Conservation (phyloP, 1,140 invertebrate species). For the Psix sp. region DNA sequence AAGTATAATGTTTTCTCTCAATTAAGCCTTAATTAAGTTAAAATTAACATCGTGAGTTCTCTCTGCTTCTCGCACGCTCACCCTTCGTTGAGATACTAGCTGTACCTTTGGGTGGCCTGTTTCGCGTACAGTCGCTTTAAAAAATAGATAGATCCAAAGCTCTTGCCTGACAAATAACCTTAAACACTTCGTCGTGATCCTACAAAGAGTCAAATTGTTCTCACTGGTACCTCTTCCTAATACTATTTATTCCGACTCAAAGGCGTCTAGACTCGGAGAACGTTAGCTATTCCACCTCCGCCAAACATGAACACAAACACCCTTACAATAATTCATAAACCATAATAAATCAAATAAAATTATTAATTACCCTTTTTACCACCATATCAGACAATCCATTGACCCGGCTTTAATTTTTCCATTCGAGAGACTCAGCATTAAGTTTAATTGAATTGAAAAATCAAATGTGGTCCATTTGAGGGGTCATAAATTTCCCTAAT, state of each 20-base stretch:
- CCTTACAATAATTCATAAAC: no score
- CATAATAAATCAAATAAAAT: no score
- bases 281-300: no score
- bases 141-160: conserved; percentile 56
- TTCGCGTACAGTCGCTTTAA: conserved; percentile 68
- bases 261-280: background rate
- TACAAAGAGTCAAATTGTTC: conserved; percentile 29
- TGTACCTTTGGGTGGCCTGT: conserved; percentile 74
- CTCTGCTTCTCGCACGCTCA: conserved; percentile 63
- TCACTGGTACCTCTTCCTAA: conserved; percentile 4
- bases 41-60: conserved; percentile 78
- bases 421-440: no score
- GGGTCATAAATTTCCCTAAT: conserved; percentile 28
- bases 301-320: no score
- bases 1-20: conserved; percentile 78
- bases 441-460: background rate
- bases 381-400: no score
- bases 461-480: background rate
- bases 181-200: conserved; percentile 43
- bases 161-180: conserved; percentile 51
- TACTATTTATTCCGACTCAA: conserved; percentile 8
- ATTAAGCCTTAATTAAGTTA: conserved; percentile 79
- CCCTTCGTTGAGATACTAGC: conserved; percentile 69
- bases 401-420: no score
- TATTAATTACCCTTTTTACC: no score